Percentiles rank a stretch among this genome's conserved stretches.
Evolutionary conservation across 2,113 vertebrate species (phyloP).

Genomic region (Ceuthmochares aereus): DNA sequence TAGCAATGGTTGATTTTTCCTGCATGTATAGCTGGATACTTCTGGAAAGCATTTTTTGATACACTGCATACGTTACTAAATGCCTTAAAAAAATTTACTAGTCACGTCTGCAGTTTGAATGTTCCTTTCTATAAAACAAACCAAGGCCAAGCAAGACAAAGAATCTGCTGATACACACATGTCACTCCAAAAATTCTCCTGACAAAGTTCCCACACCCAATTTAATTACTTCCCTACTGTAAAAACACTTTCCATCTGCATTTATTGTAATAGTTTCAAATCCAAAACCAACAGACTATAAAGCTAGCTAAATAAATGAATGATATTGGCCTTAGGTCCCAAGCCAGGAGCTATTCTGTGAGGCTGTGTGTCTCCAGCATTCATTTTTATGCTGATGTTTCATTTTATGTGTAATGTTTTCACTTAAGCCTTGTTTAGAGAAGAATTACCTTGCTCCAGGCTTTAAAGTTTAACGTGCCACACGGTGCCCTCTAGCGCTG

Average conservation of each 20-base stretch:
- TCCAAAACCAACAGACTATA: slow-evolving; percentile 80
- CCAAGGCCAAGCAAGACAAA: slow-evolving; percentile 76
- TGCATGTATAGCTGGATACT: neutral
- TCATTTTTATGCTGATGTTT: slow-evolving; percentile 76
- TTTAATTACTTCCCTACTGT: slow-evolving; percentile 83
- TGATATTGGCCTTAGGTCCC: slow-evolving; percentile 66
- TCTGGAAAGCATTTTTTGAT: slow-evolving; percentile 1
- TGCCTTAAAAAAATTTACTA: slow-evolving; percentile 2
- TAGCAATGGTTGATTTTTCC: neutral
- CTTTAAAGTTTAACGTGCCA: neutral
- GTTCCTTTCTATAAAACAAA: slow-evolving; percentile 70
- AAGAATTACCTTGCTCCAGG: slow-evolving; percentile 59
- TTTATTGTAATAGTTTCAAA: slow-evolving; percentile 78
- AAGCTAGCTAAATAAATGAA: slow-evolving; percentile 81
- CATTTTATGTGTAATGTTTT: slow-evolving; percentile 67
- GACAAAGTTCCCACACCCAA: slow-evolving; percentile 79
- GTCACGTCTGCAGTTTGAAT: slow-evolving; percentile 65
- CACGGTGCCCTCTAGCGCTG: neutral
- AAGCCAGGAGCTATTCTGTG: slow-evolving; percentile 71
- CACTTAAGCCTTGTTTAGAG: slow-evolving; percentile 72
- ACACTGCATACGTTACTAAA: slow-evolving; percentile 12
- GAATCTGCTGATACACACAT: slow-evolving; percentile 81
- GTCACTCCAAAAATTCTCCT: slow-evolving; percentile 82
- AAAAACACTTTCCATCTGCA: slow-evolving; percentile 82
- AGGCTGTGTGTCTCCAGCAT: slow-evolving; percentile 57